Evolutionary conservation across 2,113 vertebrate genomes (phyloP).

Genomic region (Cynocephalus volans): DNA sequence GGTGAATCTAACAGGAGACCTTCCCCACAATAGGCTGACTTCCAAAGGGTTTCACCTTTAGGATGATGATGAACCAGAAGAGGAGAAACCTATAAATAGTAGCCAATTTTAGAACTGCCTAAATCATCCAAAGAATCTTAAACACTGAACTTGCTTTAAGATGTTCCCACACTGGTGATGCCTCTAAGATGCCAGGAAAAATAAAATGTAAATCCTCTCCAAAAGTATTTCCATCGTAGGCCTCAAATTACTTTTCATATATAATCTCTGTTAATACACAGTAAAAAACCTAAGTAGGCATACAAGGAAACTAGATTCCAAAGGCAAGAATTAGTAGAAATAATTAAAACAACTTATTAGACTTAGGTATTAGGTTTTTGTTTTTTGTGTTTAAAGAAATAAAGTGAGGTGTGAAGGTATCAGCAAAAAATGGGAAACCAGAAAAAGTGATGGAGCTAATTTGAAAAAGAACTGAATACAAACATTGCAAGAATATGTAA

Average conservation of each 20-base stretch:
- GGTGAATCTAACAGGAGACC: background rate
- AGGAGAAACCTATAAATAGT: background rate
- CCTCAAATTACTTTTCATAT: slow-evolving; percentile 34
- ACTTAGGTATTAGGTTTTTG: background rate
- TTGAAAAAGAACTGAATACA: background rate
- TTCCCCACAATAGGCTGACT: background rate
- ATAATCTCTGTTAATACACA: background rate
- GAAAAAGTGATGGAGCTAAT: background rate
- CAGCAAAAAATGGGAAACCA: background rate
- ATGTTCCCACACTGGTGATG: background rate
- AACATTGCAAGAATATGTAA: slow-evolving; percentile 10
- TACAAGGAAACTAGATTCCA: background rate
- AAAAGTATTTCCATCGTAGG: background rate
- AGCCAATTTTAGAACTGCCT: slow-evolving; percentile 20
- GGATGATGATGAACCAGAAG: background rate
- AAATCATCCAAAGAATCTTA: background rate
- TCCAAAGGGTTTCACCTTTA: background rate
- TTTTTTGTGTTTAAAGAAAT: slow-evolving; percentile 24
- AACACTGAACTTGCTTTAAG: background rate
- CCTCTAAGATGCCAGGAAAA: background rate
- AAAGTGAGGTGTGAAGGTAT: background rate
- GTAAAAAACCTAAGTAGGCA: background rate
- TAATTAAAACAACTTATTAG: background rate
- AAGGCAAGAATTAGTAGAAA: slow-evolving; percentile 36
- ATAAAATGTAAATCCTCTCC: background rate